Percentiles rank a stretch among this genome's conserved stretches.
Evolutionary conservation across 2,888 invertebrate genomes (phyloP).

Genomic region (Drosophila vallismaia): DNA sequence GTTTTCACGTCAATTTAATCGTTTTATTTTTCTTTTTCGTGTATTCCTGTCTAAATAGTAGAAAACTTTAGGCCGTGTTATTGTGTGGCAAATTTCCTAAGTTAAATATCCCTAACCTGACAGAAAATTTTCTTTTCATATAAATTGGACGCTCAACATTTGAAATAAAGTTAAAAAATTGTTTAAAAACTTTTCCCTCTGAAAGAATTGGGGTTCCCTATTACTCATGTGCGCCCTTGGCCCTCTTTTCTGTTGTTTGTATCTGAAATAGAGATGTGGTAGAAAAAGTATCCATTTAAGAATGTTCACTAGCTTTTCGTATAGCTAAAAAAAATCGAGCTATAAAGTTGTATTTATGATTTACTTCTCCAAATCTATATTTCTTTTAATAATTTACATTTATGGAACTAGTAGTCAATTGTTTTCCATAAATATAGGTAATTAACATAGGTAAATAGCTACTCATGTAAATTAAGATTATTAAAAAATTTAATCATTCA

Average conservation of each 20-base stretch:
- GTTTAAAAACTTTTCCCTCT: not conserved
- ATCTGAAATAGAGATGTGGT: conserved; percentile 14
- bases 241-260: conserved; percentile 31
- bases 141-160: not conserved
- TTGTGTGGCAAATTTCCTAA: not conserved
- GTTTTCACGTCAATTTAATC: not conserved
- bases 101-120: not conserved
- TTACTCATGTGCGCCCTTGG: conserved; percentile 38
- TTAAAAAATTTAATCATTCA: too few species aligned
- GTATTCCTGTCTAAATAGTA: not conserved
- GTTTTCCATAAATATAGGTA: too few species aligned
- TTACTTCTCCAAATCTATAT: too few species aligned
- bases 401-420: too few species aligned
- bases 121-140: not conserved
- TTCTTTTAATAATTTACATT: too few species aligned
- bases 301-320: not conserved
- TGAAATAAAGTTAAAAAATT: not conserved
- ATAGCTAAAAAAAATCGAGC: not conserved
- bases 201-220: conserved; percentile 5
- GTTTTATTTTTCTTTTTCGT: not conserved
- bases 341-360: too few species aligned
- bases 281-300: conserved; percentile 1
- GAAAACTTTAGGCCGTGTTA: not conserved
- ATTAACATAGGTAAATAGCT: too few species aligned
- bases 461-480: too few species aligned